Percentiles rank a stretch among this genome's conserved stretches.
Conservation (phyloP, 2,797 vertebrate genomes). For the Manis crassicaudata region DNA sequence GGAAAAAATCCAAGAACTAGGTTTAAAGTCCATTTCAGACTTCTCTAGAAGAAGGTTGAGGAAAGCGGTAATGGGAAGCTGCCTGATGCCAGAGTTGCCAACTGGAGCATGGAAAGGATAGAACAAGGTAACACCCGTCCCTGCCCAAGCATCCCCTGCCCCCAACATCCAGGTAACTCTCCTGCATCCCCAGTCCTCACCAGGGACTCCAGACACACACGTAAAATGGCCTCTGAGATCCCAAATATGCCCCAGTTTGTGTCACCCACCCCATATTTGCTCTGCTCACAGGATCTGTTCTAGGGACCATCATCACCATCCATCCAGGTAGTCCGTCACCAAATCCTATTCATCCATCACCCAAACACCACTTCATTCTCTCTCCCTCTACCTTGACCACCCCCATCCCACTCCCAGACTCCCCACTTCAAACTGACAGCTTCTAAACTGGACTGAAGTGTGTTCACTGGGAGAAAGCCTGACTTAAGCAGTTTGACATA, state of each 20-base stretch:
- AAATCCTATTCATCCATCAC: neutral
- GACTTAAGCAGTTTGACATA: neutral
- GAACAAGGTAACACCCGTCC: neutral
- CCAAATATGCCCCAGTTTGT: neutral
- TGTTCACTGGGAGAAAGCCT: neutral
- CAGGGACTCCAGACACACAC: neutral
- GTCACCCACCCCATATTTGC: neutral
- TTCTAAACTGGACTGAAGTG: neutral
- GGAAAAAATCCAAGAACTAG: neutral
- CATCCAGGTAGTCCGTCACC: neutral
- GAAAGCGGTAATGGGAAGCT: neutral
- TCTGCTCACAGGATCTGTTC: neutral
- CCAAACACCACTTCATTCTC: neutral
- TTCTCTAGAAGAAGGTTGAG: neutral
- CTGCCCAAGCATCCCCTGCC: neutral
- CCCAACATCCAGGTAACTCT: neutral
- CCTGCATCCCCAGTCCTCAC: neutral
- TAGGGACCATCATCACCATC: neutral
- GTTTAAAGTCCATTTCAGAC: neutral
- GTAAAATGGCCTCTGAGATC: neutral
- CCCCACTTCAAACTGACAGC: neutral
- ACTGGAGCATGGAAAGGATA: neutral
- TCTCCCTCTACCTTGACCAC: accelerated
- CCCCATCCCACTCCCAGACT: no score
- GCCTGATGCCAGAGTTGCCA: neutral